Evolutionary conservation across 2,113 vertebrate species (phyloP).

Genomic region (Strix uralensis): DNA sequence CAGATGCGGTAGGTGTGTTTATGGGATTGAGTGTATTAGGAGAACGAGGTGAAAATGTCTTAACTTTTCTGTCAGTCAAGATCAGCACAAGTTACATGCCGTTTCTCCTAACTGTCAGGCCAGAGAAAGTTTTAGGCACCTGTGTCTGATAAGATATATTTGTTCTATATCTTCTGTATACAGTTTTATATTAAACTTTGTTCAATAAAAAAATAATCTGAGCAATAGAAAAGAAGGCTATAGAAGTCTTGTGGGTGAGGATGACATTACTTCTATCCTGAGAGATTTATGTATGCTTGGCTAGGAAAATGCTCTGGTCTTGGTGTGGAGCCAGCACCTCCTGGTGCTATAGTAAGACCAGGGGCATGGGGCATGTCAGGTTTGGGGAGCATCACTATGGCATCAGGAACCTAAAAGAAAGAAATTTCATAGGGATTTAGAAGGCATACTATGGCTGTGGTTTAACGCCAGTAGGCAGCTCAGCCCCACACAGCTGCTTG

Average conservation of each 20-base stretch:
- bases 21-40: background rate
- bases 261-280: background rate
- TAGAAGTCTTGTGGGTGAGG: background rate
- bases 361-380: accelerated
- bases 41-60: background rate
- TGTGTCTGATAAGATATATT: background rate
- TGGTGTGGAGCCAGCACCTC: background rate
- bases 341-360: background rate
- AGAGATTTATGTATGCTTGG: background rate
- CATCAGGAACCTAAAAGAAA: background rate
- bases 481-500: accelerated
- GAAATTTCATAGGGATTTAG: background rate
- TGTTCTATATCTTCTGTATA: background rate
- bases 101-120: background rate
- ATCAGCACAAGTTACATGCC: background rate
- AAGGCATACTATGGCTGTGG: background rate
- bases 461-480: background rate
- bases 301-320: background rate
- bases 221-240: background rate
- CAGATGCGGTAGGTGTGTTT: background rate
- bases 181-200: background rate
- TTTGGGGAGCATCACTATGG: background rate
- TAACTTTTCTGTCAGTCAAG: background rate
- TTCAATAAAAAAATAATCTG: background rate
- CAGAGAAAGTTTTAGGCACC: background rate